These are phyloP conservation scores for Aurelia aurita complex sp. Pacific DNA, from an alignment of 30 jellyfish, hydroid and myxozoan genomes.

Conservation along the genomic window DNA sequence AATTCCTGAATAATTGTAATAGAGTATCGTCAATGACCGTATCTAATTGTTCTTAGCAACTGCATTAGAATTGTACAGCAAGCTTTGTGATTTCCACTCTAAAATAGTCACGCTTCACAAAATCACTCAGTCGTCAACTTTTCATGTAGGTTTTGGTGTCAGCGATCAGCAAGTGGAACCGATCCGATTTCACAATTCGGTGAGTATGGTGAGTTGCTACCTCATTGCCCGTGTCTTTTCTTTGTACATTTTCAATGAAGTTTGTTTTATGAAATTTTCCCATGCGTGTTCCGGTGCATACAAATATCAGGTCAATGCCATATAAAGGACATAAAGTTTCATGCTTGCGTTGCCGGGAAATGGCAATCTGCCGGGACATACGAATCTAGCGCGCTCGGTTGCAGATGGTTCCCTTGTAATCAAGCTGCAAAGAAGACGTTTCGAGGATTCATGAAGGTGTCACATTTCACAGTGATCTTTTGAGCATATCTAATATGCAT, in stretches of 20 bases:
- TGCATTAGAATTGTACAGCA: constrained; percentile 21
- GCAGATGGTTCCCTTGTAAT: constrained; percentile 41
- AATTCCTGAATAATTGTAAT: constrained; percentile 57
- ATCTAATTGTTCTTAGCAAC: constrained; percentile 65
- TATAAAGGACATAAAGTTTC: background rate
- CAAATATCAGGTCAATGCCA: constrained; percentile 9
- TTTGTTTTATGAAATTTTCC: constrained; percentile 34
- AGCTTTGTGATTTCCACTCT: constrained; percentile 44
- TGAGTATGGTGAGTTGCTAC: constrained; percentile 79
- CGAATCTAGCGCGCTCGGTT: constrained; percentile 41
- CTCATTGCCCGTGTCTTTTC: constrained; percentile 38
- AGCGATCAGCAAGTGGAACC: constrained; percentile 75
- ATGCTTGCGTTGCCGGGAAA: background rate
- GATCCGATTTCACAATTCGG: constrained; percentile 81
- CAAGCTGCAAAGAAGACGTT: constrained; percentile 58
- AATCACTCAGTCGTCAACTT: constrained; percentile 62
- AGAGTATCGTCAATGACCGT: constrained; percentile 53
- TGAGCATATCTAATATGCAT: constrained; percentile 63
- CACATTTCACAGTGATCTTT: constrained; percentile 64
- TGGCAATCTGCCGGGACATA: constrained; percentile 8
- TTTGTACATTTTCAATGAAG: constrained; percentile 56
- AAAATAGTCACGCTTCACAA: constrained; percentile 71
- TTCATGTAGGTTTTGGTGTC: constrained; percentile 62
- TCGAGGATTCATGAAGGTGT: constrained; percentile 57
- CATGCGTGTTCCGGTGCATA: constrained; percentile 44